Percentiles rank a stretch among this genome's conserved stretches.
These are phyloP conservation scores for Crotophaga sulcirostris DNA, from an alignment of 2,113 vertebrate genomes.

Conservation along the genomic window DNA sequence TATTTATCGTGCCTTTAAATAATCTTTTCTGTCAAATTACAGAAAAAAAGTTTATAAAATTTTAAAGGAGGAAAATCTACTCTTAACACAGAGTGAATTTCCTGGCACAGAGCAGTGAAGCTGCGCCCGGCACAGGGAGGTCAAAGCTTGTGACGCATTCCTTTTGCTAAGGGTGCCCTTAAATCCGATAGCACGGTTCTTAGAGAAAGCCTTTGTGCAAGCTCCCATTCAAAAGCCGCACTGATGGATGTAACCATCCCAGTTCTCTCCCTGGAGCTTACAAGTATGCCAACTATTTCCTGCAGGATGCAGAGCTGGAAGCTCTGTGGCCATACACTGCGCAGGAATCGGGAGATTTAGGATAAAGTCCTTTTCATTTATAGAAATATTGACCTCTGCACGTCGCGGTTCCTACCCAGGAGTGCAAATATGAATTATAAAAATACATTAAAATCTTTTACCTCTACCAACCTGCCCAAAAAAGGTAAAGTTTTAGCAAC, in stretches of 20 bases:
- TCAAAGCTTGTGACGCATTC: not conserved
- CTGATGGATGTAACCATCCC: slow-evolving; percentile 23
- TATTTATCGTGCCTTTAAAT: not conserved
- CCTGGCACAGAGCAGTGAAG: not conserved
- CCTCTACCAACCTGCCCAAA: slow-evolving; percentile 44
- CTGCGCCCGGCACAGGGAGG: not conserved
- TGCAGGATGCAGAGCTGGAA: not conserved
- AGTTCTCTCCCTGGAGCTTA: slow-evolving; percentile 32
- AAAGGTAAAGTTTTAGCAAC: slow-evolving; percentile 27
- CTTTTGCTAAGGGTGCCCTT: not conserved
- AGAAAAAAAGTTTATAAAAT: not conserved
- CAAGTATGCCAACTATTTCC: slow-evolving; percentile 53
- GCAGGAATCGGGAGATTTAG: slow-evolving; percentile 30
- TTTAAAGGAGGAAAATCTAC: not conserved
- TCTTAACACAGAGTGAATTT: not conserved
- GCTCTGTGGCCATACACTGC: not conserved
- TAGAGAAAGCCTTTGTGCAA: not conserved
- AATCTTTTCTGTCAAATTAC: not conserved
- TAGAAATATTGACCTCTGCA: not conserved
- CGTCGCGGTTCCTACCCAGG: not conserved
- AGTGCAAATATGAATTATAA: not conserved
- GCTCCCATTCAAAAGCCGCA: slow-evolving; percentile 18
- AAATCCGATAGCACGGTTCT: not conserved
- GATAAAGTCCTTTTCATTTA: slow-evolving; percentile 23
- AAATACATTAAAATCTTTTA: not conserved